A percentile compares a stretch with the other conserved stretches of the same genome.
Evolutionary conservation across 2,797 vertebrate species (phyloP).

Genomic region (Microcaecilia unicolor): DNA sequence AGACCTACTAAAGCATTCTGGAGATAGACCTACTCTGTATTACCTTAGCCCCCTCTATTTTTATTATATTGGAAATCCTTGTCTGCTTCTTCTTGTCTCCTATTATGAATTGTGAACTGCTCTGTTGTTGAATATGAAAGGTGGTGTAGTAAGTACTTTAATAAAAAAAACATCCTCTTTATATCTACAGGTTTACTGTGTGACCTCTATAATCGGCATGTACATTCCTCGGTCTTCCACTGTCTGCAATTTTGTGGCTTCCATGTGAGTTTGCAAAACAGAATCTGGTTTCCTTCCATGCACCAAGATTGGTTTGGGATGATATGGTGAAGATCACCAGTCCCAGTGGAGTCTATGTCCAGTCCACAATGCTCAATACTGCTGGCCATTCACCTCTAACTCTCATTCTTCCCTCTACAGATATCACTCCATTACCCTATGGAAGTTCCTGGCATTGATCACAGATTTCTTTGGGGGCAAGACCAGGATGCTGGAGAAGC

Average conservation of each 20-base stretch:
- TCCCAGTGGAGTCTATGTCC: not conserved
- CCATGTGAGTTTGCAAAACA: slow-evolving; percentile 53
- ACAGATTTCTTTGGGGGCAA: slow-evolving; percentile 67
- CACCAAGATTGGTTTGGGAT: no score
- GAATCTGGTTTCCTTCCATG: no score
- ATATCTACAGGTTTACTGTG: slow-evolving; percentile 48
- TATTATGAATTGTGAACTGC: no score
- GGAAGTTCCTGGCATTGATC: slow-evolving; percentile 70
- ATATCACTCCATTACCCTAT: slow-evolving; percentile 66
- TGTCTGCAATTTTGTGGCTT: slow-evolving; percentile 66
- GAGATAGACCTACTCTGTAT: no score
- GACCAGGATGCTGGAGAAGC: slow-evolving; percentile 42
- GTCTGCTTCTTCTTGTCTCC: not conserved
- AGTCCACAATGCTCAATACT: not conserved
- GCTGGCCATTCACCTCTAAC: not conserved
- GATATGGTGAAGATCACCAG: no score
- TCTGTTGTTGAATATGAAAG: no score
- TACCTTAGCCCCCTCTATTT: no score
- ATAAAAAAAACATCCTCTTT: not conserved
- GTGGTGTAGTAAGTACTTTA: no score
- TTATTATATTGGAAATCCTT: no score
- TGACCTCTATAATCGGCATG: slow-evolving; percentile 58
- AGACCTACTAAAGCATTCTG: no score
- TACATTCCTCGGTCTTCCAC: slow-evolving; percentile 67
- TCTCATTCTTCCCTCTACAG: slow-evolving; percentile 21